Evolutionary conservation across 2,888 invertebrate species (phyloP).

Genomic region (Chironomus tentans): DNA sequence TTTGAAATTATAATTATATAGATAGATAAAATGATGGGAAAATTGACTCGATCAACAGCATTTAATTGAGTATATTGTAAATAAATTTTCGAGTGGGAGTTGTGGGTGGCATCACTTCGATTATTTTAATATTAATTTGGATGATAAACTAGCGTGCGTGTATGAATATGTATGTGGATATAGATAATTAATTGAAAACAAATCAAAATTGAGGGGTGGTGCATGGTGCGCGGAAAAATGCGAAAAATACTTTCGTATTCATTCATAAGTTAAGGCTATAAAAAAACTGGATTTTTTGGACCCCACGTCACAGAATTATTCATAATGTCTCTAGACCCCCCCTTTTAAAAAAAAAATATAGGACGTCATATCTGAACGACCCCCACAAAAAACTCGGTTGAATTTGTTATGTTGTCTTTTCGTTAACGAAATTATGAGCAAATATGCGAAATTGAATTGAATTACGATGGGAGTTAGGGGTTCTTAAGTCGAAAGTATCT

Average conservation of each 20-base stretch:
- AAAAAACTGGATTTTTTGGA: too few species aligned
- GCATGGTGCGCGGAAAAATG: too few species aligned
- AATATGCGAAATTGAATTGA: neutral
- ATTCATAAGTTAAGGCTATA: too few species aligned
- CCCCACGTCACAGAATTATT: too few species aligned
- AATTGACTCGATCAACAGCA: constrained; percentile 22
- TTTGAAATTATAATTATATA: neutral
- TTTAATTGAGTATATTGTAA: neutral
- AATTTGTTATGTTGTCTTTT: neutral
- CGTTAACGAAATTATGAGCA: neutral
- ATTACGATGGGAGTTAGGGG: neutral
- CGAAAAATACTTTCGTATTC: too few species aligned
- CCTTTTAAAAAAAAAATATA: too few species aligned
- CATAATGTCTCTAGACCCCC: too few species aligned
- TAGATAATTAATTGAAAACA: neutral
- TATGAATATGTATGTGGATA: neutral
- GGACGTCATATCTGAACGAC: too few species aligned
- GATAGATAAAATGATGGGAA: constrained; percentile 13
- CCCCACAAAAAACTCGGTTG: too few species aligned
- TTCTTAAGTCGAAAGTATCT: too few species aligned
- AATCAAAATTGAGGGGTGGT: neutral
- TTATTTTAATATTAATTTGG: neutral
- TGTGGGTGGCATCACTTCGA: neutral
- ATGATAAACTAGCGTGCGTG: neutral
- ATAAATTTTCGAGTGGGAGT: neutral